phyloP scores from a whole-genome alignment of 2,888 invertebrate genomes.

The Mythimna lalbum region DNA sequence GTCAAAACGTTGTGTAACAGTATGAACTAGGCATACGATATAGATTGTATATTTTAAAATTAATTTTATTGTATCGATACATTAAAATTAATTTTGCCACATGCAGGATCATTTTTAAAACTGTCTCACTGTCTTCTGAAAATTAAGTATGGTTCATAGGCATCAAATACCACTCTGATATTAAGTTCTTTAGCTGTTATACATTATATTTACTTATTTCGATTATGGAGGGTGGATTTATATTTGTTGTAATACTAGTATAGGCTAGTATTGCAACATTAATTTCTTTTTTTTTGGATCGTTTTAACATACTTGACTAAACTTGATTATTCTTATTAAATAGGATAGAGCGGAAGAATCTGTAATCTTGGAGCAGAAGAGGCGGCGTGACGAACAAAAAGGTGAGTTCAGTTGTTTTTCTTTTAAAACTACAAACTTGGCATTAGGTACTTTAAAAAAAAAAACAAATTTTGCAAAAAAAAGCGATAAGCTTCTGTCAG shows the following conservation, averaged over 20 bases:
- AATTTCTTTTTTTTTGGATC: neutral
- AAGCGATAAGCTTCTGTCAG: neutral
- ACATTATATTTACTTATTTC: neutral
- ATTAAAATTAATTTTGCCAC: neutral
- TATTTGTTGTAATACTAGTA: neutral
- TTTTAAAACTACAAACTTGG: neutral
- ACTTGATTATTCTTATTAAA: constrained; percentile 39
- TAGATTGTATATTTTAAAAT: too few species aligned
- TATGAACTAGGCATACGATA: too few species aligned
- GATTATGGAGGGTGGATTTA: neutral
- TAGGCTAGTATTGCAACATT: too few species aligned
- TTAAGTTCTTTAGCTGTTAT: neutral
- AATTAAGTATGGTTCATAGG: neutral
- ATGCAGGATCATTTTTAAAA: neutral
- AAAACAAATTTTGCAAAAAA: neutral
- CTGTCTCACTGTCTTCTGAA: neutral
- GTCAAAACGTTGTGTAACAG: too few species aligned
- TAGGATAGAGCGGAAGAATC: constrained; percentile 95
- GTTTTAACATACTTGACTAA: constrained; percentile 10
- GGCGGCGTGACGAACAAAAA: constrained; percentile 95
- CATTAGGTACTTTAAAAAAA: too few species aligned
- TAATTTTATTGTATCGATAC: neutral
- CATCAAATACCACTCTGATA: neutral
- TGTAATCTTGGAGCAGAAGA: constrained; percentile 93
- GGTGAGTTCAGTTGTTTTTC: constrained; percentile 82